phyloP scores from a whole-genome alignment of 2,113 vertebrate genomes.

The Chiloscyllium plagiosum region DNA sequence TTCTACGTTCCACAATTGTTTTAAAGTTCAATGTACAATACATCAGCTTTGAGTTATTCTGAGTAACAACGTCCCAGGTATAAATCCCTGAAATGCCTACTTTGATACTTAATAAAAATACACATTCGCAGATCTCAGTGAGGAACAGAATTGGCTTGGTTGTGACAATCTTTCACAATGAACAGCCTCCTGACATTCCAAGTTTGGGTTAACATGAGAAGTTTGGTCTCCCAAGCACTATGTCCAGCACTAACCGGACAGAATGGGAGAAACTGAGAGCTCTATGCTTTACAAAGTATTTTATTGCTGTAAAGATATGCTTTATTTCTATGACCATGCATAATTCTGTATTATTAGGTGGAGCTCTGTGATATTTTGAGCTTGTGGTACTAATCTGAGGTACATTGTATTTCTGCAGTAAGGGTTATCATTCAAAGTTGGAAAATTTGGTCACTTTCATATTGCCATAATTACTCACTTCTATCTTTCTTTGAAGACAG shows the following conservation, averaged over 20 bases:
- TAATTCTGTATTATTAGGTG: not conserved
- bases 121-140: not conserved
- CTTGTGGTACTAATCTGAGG: not conserved
- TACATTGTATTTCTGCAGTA: no score
- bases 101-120: not conserved
- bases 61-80: not conserved
- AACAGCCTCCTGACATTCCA: not conserved
- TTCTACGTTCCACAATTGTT: not conserved
- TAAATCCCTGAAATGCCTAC: not conserved
- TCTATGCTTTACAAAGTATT: not conserved
- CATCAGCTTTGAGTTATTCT: not conserved
- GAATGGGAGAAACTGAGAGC: not conserved
- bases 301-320: not conserved
- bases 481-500: not conserved
- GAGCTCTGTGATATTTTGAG: not conserved
- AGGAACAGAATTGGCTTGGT: not conserved
- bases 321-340: not conserved
- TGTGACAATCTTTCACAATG: not conserved
- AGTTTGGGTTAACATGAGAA: not conserved
- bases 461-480: not conserved
- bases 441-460: not conserved
- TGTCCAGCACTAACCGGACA: not conserved
- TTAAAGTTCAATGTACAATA: not conserved
- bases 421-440: not conserved
- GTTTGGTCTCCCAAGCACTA: not conserved